Evolutionary conservation across 2,888 invertebrate species (phyloP).

Genomic region (Cheilosia pagana): DNA sequence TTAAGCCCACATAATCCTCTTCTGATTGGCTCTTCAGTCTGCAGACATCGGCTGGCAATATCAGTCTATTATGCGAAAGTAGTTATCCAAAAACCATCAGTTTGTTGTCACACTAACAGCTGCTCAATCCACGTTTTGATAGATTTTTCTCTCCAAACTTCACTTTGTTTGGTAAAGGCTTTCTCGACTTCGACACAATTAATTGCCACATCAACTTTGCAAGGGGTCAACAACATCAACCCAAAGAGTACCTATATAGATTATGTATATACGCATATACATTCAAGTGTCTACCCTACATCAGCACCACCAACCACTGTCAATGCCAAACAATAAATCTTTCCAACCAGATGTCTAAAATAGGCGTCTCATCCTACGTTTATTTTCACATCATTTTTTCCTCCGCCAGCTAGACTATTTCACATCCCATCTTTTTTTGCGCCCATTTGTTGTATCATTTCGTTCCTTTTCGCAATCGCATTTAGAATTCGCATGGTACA

Average conservation of each 20-base stretch:
- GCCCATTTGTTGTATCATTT: conserved; percentile 12
- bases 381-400: conserved; percentile 29
- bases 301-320: background rate
- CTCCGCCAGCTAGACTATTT: conserved; percentile 6
- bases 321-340: conserved; percentile 34
- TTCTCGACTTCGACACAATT: too few species aligned
- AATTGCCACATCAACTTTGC: conserved; percentile 13
- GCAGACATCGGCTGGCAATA: too few species aligned
- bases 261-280: too few species aligned
- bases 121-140: too few species aligned
- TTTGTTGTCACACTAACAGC: too few species aligned
- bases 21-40: too few species aligned
- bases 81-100: too few species aligned
- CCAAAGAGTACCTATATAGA: background rate
- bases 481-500: conserved; percentile 1
- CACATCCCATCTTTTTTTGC: background rate
- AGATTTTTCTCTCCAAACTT: too few species aligned
- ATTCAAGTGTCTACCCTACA: background rate
- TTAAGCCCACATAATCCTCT: too few species aligned
- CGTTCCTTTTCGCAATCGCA: conserved; percentile 34
- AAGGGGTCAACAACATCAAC: conserved; percentile 30
- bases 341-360: conserved; percentile 40
- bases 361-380: conserved; percentile 33
- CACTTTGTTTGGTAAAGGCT: too few species aligned
- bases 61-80: too few species aligned